Percentiles rank a stretch among this genome's conserved stretches.
Evolutionary conservation across 2,888 invertebrate species (phyloP).

Genomic region (Crossocerus cetratus): DNA sequence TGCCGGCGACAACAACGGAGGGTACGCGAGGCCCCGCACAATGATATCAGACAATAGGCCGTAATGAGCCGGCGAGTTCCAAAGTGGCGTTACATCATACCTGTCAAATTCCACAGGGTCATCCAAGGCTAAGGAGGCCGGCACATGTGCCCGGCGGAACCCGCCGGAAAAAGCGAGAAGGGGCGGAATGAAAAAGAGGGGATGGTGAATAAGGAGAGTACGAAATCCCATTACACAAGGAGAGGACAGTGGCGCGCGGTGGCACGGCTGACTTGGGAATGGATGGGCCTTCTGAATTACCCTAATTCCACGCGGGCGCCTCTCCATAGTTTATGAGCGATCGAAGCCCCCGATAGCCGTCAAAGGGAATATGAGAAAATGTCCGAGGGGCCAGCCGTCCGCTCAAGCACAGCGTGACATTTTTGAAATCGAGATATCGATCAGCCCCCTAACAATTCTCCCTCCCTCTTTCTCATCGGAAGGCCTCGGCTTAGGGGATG

Average conservation of each 20-base stretch:
- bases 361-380: background rate
- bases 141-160: background rate
- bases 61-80: conserved; percentile 53
- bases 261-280: background rate
- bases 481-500: background rate
- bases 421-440: conserved; percentile 60
- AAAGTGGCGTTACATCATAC: conserved; percentile 44
- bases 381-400: background rate
- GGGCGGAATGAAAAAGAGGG: too few relatives aligned
- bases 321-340: background rate
- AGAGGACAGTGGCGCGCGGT: background rate
- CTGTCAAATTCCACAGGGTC: conserved; percentile 9
- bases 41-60: conserved; percentile 49
- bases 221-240: background rate
- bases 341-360: background rate
- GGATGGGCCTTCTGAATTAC: background rate
- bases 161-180: background rate
- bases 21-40: conserved; percentile 28
- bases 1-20: conserved; percentile 40
- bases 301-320: background rate
- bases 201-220: background rate
- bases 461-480: conserved; percentile 34
- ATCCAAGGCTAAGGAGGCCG: background rate
- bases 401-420: conserved; percentile 32
- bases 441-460: conserved; percentile 50